Evolutionary conservation across 2,797 vertebrate genomes (phyloP).

Genomic region (Hyperoplus immaculatus): DNA sequence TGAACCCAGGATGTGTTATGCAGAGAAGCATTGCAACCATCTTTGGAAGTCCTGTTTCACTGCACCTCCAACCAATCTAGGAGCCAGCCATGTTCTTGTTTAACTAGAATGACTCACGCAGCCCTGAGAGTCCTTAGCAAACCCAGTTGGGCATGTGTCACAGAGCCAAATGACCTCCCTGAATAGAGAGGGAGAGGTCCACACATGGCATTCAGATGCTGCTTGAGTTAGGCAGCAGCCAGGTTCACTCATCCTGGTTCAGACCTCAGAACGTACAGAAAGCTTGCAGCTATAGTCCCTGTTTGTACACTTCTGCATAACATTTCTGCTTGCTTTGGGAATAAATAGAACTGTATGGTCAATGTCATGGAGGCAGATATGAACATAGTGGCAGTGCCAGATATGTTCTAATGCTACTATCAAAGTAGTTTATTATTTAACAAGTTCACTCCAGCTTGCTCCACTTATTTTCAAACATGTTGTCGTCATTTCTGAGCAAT

Average conservation of each 20-base stretch:
- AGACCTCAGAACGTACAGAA: slow-evolving; percentile 52
- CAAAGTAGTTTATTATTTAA: not conserved
- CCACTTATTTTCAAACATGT: not conserved
- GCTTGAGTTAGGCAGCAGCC: slow-evolving; percentile 47
- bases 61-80: slow-evolving; percentile 47
- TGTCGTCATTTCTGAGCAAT: not conserved
- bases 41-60: slow-evolving; percentile 56
- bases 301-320: slow-evolving; percentile 13
- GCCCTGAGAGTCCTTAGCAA: slow-evolving; percentile 60
- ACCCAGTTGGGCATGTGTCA: slow-evolving; percentile 62
- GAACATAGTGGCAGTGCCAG: not conserved
- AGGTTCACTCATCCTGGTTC: slow-evolving; percentile 50
- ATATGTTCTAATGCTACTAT: not conserved
- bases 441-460: not conserved
- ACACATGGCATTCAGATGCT: slow-evolving; percentile 79
- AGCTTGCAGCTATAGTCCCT: slow-evolving; percentile 14
- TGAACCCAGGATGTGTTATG: slow-evolving; percentile 23
- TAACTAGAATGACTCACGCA: slow-evolving; percentile 65
- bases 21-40: slow-evolving; percentile 37
- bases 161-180: slow-evolving; percentile 51
- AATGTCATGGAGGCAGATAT: not conserved
- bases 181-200: slow-evolving; percentile 41
- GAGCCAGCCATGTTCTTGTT: slow-evolving; percentile 65
- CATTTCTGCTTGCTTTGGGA: slow-evolving; percentile 24
- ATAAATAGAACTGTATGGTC: not conserved